These are phyloP conservation scores for Ceratosolen solmsi DNA, from an alignment of 1,140 invertebrate species.

Conservation along the genomic window DNA sequence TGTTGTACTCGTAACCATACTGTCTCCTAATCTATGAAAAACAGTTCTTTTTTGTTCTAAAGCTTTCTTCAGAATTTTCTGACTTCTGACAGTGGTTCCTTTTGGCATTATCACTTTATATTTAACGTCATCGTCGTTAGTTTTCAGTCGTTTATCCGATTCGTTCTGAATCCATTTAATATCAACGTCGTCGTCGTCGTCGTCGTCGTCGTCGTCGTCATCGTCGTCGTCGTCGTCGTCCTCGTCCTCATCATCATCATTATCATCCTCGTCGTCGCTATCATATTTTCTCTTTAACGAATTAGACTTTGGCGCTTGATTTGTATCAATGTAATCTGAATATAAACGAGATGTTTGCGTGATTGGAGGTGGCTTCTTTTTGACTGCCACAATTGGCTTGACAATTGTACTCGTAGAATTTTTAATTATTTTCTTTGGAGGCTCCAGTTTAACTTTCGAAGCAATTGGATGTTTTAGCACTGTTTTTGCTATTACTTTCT, in stretches of 20 bases:
- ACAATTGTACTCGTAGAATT: conserved; percentile 37
- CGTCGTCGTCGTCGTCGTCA: conserved; percentile 54
- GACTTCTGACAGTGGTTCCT: conserved; percentile 65
- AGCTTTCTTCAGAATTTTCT: conserved; percentile 67
- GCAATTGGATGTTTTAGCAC: conserved; percentile 50
- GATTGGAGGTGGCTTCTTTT: conserved; percentile 57
- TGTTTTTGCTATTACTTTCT: conserved; percentile 55
- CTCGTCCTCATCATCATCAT: conserved; percentile 50
- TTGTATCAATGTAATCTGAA: conserved; percentile 51
- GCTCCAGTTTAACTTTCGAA: conserved; percentile 49
- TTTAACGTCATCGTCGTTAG: conserved; percentile 64
- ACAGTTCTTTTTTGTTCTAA: conserved; percentile 69
- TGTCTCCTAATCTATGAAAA: conserved; percentile 72
- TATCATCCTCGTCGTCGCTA: conserved; percentile 53
- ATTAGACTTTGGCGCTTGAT: conserved; percentile 50
- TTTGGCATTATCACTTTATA: conserved; percentile 73
- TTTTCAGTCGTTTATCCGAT: conserved; percentile 60
- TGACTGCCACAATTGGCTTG: conserved; percentile 52
- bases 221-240: conserved; percentile 52
- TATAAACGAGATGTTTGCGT: conserved; percentile 51
- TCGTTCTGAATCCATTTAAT: conserved; percentile 53
- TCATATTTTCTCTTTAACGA: conserved; percentile 59
- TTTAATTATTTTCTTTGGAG: conserved; percentile 55
- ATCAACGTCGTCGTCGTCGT: conserved; percentile 51
- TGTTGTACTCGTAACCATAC: conserved; percentile 71